Base-by-base conservation (phyloP, 2,113 vertebrate species). In the Sciurus niger region DNA sequence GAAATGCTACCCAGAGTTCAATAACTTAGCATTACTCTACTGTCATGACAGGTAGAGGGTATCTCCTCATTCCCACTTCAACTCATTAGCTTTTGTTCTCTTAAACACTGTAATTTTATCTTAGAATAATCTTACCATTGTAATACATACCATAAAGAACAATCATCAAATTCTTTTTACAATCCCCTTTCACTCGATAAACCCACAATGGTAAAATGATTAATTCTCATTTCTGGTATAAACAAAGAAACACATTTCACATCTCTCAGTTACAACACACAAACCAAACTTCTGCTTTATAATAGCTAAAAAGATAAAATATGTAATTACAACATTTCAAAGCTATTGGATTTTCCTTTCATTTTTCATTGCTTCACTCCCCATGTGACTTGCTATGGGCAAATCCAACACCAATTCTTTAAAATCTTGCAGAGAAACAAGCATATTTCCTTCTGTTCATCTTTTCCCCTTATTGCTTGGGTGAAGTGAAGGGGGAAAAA, bases 311-410 rank as follows among this genome's bases (percentile, higher is more conserved):
- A 73, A 3, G 11, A 86, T 67, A 78, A 96, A 74, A 86, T 13
- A 87, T 32, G 67, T 84, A 96, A 98, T 94, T 89, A 95, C 94
- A 93, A 80, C 89, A 97, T 97, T 97, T 98, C 96, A 98, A 97
- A 98, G 95, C 97, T 97, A 90, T 37, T 97, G 46, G 67, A 32
- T 96, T 30, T 84, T 84, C 63, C 92, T 94, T 93, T 37, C 91
- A 46, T 51, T 74, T 89, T 48, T 74, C 17, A 73, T 8, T 78
- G 92, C 85, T 97, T 93, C 84, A 85, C 80, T 97, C 95, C 95
- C 95, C 94, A 94, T 6, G 48, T 78, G 97, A 84, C 58, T 92
- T 96, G 95, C 93, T 98, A 48, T 97, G 93, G 87, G 93, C 93
- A 97, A 98, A 98, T 93, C 65, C 90, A 97, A 96, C 84, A 95